Base-by-base conservation (phyloP, 1,140 invertebrate genomes). In the Radopholus similis region DNA sequence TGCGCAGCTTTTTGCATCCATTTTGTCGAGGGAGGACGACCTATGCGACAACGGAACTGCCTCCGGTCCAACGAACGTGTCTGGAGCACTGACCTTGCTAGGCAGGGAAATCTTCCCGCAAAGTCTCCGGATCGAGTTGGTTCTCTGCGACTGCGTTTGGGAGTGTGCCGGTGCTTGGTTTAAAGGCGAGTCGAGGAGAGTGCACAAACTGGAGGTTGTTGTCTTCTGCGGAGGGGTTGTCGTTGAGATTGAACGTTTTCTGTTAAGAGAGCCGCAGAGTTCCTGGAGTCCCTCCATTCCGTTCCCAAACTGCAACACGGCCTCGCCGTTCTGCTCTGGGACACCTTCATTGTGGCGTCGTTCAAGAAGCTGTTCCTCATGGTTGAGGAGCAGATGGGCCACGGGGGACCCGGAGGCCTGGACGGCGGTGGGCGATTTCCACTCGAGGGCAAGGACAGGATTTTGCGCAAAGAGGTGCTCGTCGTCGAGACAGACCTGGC, bases 281-380 rank as follows among this genome's bases (percentile, higher is more conserved):
- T 71, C 26, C 47, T 73, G 5, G 37, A 55, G n/a, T 28, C 54
- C 30, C 42, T 73, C 18, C 8, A n/a, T 9, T 9, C 38, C 2
- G 37, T 37, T 35, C 40, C 73, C 8, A 26, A 65, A 34, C 47
- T 74, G 23, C 74, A 77, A 26, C 73, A 74, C 34, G 72, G 73
- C 2, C 15, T 77, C 26, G 68, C 75, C 18, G 47, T 66, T n/a
- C 76, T 77, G 53, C 42, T 74, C 8, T 74, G 73, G 73, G 69
- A 77, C 34, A 74, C 75, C 9, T 74, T 74, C 55, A 13, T 74
- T 32, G 26, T 35, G 42, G 18, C 42, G 1, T 58, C 59, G 21
- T 75, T 74, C 35, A 32, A 77, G 35, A 23, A 35, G 18, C 40
- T 76, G 2, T 54, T 38, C 15, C 28, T 51, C 9, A 30, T 70